These are phyloP conservation scores for Cichladusa arquata DNA, from an alignment of 2,113 vertebrate species.

Conservation along the genomic window DNA sequence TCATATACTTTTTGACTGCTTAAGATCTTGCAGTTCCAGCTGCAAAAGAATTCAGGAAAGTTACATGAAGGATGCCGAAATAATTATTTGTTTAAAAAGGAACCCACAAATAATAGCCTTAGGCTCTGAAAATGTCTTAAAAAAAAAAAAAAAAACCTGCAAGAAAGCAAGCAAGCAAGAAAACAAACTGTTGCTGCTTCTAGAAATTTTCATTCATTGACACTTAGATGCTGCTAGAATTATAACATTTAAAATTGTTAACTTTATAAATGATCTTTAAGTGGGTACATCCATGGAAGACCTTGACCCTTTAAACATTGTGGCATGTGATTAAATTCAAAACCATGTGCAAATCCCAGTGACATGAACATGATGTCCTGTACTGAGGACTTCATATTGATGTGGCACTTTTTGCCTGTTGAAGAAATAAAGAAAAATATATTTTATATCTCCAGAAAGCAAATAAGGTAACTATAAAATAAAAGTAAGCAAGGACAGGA, in stretches of 20 bases:
- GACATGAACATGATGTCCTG: not conserved
- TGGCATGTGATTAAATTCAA: not conserved
- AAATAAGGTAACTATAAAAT: not conserved
- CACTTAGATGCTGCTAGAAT: not conserved
- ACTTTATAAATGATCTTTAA: not conserved
- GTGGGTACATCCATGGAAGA: not conserved
- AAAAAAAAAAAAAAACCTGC: not conserved
- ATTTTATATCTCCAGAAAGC: not conserved
- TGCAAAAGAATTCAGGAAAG: not conserved
- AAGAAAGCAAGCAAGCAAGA: not conserved
- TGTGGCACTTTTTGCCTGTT: not conserved
- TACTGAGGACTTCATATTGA: not conserved
- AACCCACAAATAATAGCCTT: not conserved
- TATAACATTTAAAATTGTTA: not conserved
- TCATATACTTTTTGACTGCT: not conserved
- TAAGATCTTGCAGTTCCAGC: not conserved
- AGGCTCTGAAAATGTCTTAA: not conserved
- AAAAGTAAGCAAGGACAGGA: not conserved
- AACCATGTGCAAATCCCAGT: not conserved
- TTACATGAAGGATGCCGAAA: not conserved
- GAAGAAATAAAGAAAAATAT: not conserved
- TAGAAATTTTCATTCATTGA: not conserved
- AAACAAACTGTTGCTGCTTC: not conserved
- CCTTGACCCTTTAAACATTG: not conserved
- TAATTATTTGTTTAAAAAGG: constrained; percentile 1